Evolutionary conservation across 2,113 vertebrate species (phyloP).

Genomic region (Bubo scandiacus): DNA sequence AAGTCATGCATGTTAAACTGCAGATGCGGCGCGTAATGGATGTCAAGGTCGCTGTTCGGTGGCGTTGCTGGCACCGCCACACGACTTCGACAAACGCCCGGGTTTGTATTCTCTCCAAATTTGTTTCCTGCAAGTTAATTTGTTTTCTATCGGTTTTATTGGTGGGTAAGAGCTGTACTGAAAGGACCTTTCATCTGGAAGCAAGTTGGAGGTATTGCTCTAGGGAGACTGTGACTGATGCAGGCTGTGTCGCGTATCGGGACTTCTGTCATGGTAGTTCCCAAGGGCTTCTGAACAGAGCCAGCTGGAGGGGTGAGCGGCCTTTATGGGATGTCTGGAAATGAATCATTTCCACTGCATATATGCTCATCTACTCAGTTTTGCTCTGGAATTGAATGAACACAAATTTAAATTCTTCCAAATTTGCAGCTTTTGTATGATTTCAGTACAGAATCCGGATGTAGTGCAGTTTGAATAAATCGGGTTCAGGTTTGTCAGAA

Average conservation of each 20-base stretch:
- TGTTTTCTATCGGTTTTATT: neutral
- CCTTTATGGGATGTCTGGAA: neutral
- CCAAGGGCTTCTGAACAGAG: neutral
- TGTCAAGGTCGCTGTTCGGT: neutral
- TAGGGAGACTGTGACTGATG: neutral
- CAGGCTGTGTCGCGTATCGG: accelerated
- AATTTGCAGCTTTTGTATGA: neutral
- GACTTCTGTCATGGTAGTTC: neutral
- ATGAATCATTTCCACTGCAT: neutral
- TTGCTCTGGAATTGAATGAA: neutral
- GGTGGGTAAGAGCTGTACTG: neutral
- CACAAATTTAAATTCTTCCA: neutral
- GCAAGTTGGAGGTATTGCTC: neutral
- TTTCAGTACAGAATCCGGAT: neutral
- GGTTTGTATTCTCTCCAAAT: neutral
- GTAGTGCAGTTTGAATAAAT: neutral
- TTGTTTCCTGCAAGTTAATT: neutral
- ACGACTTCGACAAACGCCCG: neutral
- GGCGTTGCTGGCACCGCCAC: neutral
- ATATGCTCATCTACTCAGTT: neutral
- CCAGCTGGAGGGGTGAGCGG: neutral
- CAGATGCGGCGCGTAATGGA: neutral
- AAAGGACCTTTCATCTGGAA: neutral
- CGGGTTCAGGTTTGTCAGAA: neutral
- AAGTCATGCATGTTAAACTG: constrained; percentile 4